Base-by-base conservation (phyloP, 2,113 vertebrate species). In the Tetraodon nigroviridis region DNA sequence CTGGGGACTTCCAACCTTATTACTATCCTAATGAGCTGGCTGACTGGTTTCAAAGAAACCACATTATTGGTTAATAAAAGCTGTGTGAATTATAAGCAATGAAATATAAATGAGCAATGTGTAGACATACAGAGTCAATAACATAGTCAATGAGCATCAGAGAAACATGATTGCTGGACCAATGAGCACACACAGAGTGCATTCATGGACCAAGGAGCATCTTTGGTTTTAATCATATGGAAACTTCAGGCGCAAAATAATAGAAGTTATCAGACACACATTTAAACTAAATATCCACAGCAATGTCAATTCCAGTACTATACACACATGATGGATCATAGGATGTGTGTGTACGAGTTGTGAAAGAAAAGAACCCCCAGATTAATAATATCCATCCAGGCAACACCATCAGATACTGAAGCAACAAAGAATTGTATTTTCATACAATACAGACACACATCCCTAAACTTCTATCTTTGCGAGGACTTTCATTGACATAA, bases 371-470 rank as follows among this genome's bases (percentile, higher is more conserved):
- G 55, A 48, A 81, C 75, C 79, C 75, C 73, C 83, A 78, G 48
- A 66, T 59, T 67, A 76, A 78, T 75, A 60, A 80, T 81, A 74
- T 80, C 76, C 61, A 80, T 81, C 72, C 68, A 60, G 50, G 72
- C 76, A 82, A 84, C 69, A 64, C 14, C 6, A 84, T 80, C 74
- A 80, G 65, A 65, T 67, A 80, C 46, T 75, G 64, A 71, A 80
- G 76, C 82, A 37, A n/a, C 14, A 80, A 75, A 61, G 59, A 81
- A 82, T 79, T 61, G 46, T 78, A 78, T 85, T 67, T 82, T 80
- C 67, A 82, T 82, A 79, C 51, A 55, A 37, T 37, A 37, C 32
- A 37, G 32, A 37, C 24, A 27, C 5, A 6, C 24, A 27, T 6
- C 24, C 24, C 1, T 27, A 6, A 27, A 27, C 24, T 27, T 27